phyloP scores from a whole-genome alignment of 2,888 invertebrate species.

The Conops quadrifasciatus region DNA sequence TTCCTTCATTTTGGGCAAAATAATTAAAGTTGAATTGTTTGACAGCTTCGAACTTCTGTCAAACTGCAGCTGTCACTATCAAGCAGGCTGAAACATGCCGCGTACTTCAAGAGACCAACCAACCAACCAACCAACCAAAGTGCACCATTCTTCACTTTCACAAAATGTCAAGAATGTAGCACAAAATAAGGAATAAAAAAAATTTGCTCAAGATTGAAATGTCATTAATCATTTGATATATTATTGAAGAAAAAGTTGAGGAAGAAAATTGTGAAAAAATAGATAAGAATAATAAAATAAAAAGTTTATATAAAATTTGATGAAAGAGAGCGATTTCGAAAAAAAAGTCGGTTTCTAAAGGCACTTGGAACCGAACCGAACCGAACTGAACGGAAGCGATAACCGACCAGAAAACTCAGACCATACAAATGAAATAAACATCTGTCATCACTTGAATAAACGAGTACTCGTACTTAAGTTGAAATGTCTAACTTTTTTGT shows the following conservation, averaged over 20 bases:
- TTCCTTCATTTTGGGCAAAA: constrained; percentile 33
- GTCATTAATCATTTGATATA: constrained; percentile 28
- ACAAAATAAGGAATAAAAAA: not conserved
- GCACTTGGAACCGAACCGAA: too few species aligned
- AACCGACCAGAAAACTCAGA: too few species aligned
- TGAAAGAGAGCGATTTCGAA: not conserved
- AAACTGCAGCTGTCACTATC: constrained; percentile 40
- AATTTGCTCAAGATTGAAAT: constrained; percentile 20
- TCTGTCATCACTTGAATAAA: too few species aligned
- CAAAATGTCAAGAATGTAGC: constrained; percentile 9
- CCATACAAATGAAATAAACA: too few species aligned
- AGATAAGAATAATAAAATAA: not conserved
- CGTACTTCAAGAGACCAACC: too few species aligned
- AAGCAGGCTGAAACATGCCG: too few species aligned
- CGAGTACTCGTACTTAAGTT: too few species aligned
- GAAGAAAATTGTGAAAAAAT: too few species aligned
- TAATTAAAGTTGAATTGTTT: constrained; percentile 38
- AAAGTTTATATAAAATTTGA: not conserved
- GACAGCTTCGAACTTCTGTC: constrained; percentile 17
- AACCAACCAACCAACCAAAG: not conserved
- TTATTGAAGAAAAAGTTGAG: not conserved
- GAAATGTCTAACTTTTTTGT: too few species aligned
- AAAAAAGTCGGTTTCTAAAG: not conserved
- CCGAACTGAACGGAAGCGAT: too few species aligned
- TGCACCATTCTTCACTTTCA: constrained; percentile 2